Conservation (phyloP, 2,888 invertebrate species). For the Phlogophora meticulosa region DNA sequence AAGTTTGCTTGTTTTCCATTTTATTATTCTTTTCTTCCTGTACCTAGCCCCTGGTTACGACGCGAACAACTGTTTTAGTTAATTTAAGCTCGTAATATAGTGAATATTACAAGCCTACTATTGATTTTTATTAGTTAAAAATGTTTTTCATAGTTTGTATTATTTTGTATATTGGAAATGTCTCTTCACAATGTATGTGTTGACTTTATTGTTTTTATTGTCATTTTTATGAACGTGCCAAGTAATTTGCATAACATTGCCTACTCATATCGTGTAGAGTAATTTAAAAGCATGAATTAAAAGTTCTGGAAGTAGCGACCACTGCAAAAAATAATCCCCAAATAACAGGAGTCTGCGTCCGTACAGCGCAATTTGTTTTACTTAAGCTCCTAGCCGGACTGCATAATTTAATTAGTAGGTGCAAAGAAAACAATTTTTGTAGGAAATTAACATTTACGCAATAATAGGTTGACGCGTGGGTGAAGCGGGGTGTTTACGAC, state of each 20-base stretch:
- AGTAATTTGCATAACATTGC: slow-evolving; percentile 33
- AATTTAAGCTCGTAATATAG: slow-evolving; percentile 28
- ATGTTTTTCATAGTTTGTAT: too few species aligned
- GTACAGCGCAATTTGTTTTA: slow-evolving; percentile 69
- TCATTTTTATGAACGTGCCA: slow-evolving; percentile 8
- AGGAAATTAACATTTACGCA: slow-evolving; percentile 78
- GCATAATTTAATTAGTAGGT: slow-evolving; percentile 73
- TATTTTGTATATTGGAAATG: slow-evolving; percentile 17
- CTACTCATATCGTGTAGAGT: slow-evolving; percentile 5
- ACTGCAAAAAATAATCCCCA: slow-evolving; percentile 41
- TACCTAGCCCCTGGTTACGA: slow-evolving; percentile 18
- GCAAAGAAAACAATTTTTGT: slow-evolving; percentile 76
- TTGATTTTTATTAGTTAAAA: too few species aligned
- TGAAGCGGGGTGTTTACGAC: slow-evolving; percentile 73
- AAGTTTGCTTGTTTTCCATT: slow-evolving; percentile 56
- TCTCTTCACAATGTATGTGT: slow-evolving; percentile 16
- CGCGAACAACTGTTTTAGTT: slow-evolving; percentile 21
- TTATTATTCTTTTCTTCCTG: slow-evolving; percentile 45
- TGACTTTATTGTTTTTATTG: slow-evolving; percentile 28
- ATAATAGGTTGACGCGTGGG: slow-evolving; percentile 70
- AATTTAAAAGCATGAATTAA: slow-evolving; percentile 52
- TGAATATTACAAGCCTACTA: too few species aligned
- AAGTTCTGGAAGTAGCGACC: slow-evolving; percentile 35
- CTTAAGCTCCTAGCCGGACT: slow-evolving; percentile 67
- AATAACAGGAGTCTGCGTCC: slow-evolving; percentile 42